Evolutionary conservation across 2,888 invertebrate species (phyloP), one percentile per base, ranked within the genome.

Genomic region (Atrina japonica): DNA sequence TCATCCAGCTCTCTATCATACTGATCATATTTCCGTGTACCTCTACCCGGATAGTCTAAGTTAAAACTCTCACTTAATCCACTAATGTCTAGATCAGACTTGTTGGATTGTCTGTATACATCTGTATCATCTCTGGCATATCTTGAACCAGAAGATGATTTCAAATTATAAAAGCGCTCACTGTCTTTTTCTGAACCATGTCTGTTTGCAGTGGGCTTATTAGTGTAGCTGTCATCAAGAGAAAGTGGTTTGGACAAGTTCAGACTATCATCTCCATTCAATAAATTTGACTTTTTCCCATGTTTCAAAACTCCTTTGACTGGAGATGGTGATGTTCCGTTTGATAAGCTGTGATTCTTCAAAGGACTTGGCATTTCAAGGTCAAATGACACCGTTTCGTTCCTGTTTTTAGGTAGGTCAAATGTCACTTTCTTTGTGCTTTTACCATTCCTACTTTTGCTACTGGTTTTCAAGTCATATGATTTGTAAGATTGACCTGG

Each of bases 291-390:
- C 49, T 70, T 79, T 55, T 73, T 73, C 40, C 70, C 74, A 58
- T 79, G 78, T 63, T 82, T 82, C 25, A 82, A 59, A 23, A 82
- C 82, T 21, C 82, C 80, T 66, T 80, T 78, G 9, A 81, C 77
- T 25, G 83, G 80, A 27, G 80, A 81, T 9, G 71, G 58, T 11
- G 68, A 65, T 52, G 77, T 67, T 35, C 75, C 73, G 61, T 71
- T 75, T n/a, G 66, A 50, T n/a, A 69, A 40, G 27, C 53, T 69
- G 40, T 70, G 73, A 23, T 66, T 68, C 49, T 79, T 80, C 52
- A 83, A 56, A 14, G 85, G 86, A 76, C 86, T 86, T 30, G 88
- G 87, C 64, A 82, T 64, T 56, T 87, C 88, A 43, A 88, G 77
- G 43, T 85, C 85, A 83, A 88, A 88, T n/a, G 86, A 86, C 11